These are phyloP conservation scores for Bathybates hornii DNA, from an alignment of 2,113 vertebrate genomes.

Conservation along the genomic window DNA sequence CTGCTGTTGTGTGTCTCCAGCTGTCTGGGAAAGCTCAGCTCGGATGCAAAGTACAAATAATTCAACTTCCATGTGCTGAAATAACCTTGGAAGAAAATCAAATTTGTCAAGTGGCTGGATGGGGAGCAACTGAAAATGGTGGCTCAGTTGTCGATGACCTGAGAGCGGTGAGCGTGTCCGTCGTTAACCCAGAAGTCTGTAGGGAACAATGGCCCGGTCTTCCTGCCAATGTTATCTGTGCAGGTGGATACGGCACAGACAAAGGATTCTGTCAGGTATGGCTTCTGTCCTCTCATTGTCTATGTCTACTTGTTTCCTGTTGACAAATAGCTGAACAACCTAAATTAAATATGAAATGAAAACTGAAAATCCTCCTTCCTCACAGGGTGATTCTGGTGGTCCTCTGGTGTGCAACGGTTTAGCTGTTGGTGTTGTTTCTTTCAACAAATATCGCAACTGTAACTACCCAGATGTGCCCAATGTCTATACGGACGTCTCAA, in stretches of 20 bases:
- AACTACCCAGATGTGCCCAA: neutral
- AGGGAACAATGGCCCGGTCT: neutral
- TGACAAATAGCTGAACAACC: rapidly evolving
- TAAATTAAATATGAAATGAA: neutral
- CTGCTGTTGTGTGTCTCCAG: too few relatives aligned
- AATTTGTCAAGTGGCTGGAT: too few relatives aligned
- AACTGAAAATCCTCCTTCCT: too few relatives aligned
- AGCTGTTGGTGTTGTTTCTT: neutral
- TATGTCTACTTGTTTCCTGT: neutral
- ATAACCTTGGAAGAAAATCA: too few relatives aligned
- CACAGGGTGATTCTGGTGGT: neutral
- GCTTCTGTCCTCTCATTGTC: neutral
- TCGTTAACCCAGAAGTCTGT: rapidly evolving
- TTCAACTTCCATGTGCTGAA: neutral
- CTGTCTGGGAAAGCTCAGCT: neutral
- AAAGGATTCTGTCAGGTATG: neutral
- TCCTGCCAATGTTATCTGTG: neutral
- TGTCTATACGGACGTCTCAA: neutral
- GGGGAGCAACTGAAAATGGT: too few relatives aligned
- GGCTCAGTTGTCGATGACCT: neutral
- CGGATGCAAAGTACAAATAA: neutral
- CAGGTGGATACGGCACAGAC: neutral
- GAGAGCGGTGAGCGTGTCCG: neutral
- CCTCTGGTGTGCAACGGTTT: neutral
- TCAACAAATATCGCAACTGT: neutral